Base-by-base conservation (phyloP, 2,797 vertebrate species). In the Arctocebus calabarensis region DNA sequence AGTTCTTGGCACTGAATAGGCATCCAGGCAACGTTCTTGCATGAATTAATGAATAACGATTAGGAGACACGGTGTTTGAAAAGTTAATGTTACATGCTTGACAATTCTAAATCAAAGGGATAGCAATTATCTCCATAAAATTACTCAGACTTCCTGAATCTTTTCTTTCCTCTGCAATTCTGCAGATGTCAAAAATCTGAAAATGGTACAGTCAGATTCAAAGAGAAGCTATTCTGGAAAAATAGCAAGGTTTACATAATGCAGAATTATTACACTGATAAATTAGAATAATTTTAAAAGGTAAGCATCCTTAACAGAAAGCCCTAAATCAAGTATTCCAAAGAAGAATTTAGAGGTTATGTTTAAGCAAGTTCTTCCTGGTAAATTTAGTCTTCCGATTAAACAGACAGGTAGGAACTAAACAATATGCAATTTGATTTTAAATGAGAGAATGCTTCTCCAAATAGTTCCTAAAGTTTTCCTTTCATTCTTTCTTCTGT, bases 91-190 rank as follows among this genome's bases (percentile, higher is more conserved):
- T 75, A 59, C 66, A 83, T 68, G 48, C 57, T 84, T 92, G 84
- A 88, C 75, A 94, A 90, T 81, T 94, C 29, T 96, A 90, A 85
- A 55, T 25, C 70, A 96, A 88, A 57, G 62, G 17, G n/a, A 5
- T 84, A 91, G n/a, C 64, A 88, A 96, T 73, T 96, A 86, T 91
- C 37, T 61, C 93, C 27, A 91, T 62, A 68, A 88, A 93, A 94
- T 57, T 86, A 52, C 25, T 68, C 71, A 78, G 52, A 88, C 48
- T 87, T 86, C 52, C 27, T 73, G 45, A 81, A 3, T 32, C 27
- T 62, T 84, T 66, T 85, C 32, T 92, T 83, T 66, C 16, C 27
- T 79, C n/a, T 71, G 48, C 8, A 48, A 5, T 71, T 84, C 25
- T 68, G 16, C 43, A 95, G 37, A 88, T 84, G 73, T 89, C 87